Percentiles rank a stretch among this genome's conserved stretches.
Conservation (phyloP, 2,888 invertebrate genomes). For the Pristionchus arcanus region DNA sequence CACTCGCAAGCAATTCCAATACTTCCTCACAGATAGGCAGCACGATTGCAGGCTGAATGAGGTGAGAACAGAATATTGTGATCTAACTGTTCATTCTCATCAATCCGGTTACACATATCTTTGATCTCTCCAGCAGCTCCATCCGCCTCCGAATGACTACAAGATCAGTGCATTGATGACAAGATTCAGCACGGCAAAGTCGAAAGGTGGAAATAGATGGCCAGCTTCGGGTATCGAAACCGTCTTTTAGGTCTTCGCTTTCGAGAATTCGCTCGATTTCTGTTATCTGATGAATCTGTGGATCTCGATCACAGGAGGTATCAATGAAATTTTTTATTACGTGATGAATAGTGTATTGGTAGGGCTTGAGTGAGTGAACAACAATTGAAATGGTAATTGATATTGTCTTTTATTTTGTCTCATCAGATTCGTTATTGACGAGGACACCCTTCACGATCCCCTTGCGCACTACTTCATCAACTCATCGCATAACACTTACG, state of each 20-base stretch:
- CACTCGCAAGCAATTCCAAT: constrained; percentile 61
- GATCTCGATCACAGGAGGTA: constrained; percentile 90
- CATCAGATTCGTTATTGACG: constrained; percentile 60
- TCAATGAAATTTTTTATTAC: constrained; percentile 83
- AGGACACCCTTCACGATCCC: constrained; percentile 70
- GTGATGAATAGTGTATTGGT: background rate
- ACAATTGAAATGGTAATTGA: no score
- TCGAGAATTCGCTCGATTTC: constrained; percentile 95
- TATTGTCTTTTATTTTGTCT: no score
- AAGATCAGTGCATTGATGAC: constrained; percentile 15
- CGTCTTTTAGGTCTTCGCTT: constrained; percentile 84
- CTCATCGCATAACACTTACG: constrained; percentile 75
- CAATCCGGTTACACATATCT: background rate
- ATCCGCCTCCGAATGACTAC: constrained; percentile 42
- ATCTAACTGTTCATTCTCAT: background rate
- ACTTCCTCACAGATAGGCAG: constrained; percentile 83
- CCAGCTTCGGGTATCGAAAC: background rate
- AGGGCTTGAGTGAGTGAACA: no score
- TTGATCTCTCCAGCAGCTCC: constrained; percentile 45
- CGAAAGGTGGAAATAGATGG: background rate
- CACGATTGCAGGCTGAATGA: constrained; percentile 97
- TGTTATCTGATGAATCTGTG: constrained; percentile 99
- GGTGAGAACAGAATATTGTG: constrained; percentile 85
- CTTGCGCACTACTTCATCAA: constrained; percentile 74
- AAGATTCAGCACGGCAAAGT: constrained; percentile 18